Conservation (phyloP, 2,797 vertebrate species). For the Coregonus suidteri region DNA sequence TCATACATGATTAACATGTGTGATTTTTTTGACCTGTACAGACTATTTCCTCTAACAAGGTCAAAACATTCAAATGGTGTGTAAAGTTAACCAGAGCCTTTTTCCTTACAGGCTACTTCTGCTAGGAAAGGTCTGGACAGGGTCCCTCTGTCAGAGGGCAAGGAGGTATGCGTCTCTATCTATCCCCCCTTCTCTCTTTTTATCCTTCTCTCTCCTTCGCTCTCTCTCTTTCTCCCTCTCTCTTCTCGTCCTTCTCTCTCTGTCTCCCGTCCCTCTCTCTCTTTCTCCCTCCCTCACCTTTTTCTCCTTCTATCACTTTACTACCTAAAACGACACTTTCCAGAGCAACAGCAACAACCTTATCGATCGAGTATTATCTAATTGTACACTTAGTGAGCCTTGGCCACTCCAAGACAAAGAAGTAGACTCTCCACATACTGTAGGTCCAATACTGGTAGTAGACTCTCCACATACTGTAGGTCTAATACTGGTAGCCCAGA, state of each 20-base stretch:
- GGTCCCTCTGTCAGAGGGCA: constrained; percentile 72
- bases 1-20: constrained; percentile 65
- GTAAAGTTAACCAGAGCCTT: constrained; percentile 74
- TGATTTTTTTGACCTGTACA: constrained; percentile 66
- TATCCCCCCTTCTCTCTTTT: background rate
- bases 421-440: background rate
- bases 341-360: background rate
- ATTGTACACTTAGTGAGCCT: background rate
- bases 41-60: constrained; percentile 75
- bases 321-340: background rate
- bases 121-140: constrained; percentile 74
- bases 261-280: background rate
- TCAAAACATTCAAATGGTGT: constrained; percentile 80
- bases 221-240: background rate
- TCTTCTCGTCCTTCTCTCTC: background rate
- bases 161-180: constrained; percentile 46
- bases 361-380: background rate
- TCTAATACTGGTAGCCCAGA: background rate
- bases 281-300: constrained; percentile 57
- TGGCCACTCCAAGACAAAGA: background rate
- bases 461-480: no score
- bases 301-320: constrained; percentile 20
- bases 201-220: background rate
- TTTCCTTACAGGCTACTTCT: constrained; percentile 75
- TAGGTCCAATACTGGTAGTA: background rate